phyloP scores from a whole-genome alignment of 2,113 vertebrate species.

The Oryzias celebensis region DNA sequence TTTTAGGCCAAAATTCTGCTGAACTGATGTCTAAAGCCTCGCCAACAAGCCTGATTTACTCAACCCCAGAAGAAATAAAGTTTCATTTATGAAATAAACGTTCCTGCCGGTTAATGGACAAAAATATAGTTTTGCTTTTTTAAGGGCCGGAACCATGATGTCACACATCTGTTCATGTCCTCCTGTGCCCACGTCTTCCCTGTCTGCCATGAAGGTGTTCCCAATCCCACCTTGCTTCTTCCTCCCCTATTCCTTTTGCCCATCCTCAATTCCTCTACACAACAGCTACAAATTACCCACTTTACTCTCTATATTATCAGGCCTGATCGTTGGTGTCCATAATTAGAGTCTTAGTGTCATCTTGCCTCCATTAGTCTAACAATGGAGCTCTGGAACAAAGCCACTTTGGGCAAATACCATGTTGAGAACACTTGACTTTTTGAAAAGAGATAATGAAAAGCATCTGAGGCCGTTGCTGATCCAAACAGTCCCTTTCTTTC shows the following conservation, averaged over 20 bases:
- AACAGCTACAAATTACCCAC: conserved; percentile 82
- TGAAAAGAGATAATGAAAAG: conserved; percentile 87
- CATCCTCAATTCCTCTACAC: conserved; percentile 68
- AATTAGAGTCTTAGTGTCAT: conserved; percentile 87
- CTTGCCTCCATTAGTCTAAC: conserved; percentile 90
- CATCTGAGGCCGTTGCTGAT: conserved; percentile 73
- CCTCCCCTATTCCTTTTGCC: conserved; percentile 15
- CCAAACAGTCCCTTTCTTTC: conserved; percentile 56
- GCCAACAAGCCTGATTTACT: too few relatives aligned
- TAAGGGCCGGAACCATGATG: conserved; percentile 60
- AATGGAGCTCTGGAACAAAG: conserved; percentile 88
- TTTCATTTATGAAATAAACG: conserved; percentile 47
- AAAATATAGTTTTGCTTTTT: conserved; percentile 64
- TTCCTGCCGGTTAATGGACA: conserved; percentile 61
- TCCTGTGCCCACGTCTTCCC: conserved; percentile 48
- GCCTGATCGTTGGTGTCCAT: conserved; percentile 86
- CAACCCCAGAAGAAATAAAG: too few relatives aligned
- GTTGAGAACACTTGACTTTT: conserved; percentile 90
- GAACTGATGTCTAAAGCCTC: too few relatives aligned
- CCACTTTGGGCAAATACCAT: conserved; percentile 93
- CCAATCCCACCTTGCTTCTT: conserved; percentile 28
- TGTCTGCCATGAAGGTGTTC: too few relatives aligned
- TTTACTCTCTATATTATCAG: conserved; percentile 94
- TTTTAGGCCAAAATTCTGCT: too few relatives aligned
- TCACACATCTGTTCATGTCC: conserved; percentile 69